Evolutionary conservation across 1,140 invertebrate species (phyloP), one percentile per base, ranked within the genome.

Genomic region (Armadillidium nasatum): DNA sequence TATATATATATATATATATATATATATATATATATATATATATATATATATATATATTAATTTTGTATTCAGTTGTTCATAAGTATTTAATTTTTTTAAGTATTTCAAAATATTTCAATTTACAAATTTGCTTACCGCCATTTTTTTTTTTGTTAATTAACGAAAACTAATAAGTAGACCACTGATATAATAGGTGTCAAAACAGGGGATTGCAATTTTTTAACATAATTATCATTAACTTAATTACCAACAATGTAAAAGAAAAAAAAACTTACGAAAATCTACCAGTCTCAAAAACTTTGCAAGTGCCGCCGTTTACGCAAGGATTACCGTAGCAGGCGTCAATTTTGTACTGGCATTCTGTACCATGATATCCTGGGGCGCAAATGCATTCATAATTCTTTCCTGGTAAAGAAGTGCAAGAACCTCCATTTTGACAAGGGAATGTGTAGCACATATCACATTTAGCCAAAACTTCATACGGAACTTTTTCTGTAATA

Each of bases 311-410:
- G 75, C 91, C 88, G 84, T 96, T 93, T 69, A 91, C 87, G 84
- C 95, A 98, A 15, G 96, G 96, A 84, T 93, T 91, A 45, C 94
- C 95, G 86, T 96, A 98, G 87, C 97, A 99, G 73, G 96, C 95
- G 86, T 97, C 95, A 83, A 98, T 97, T 88, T 94, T 91, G 84
- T 92, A 88, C 85, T 97, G 92, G 86, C 97, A 99, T 82, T 93
- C 89, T 82, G 91, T 89, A 69, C 96, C 96, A 84, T 96, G 93
- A 88, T 90, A 98, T 69, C 96, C 96, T 79, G 93, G 91, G 72
- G 92, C 87, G 87, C 94, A 96, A 50, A 80, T 78, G 77, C 87
- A 88, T 72, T 84, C 80, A 73, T 84, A 87, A 9, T 84, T 78
- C 7, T 80, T 81, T 19, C 78, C 81, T 4, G 78, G 79, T 82